Conservation (phyloP, 1,140 invertebrate species). For the Drosophila lowei region DNA sequence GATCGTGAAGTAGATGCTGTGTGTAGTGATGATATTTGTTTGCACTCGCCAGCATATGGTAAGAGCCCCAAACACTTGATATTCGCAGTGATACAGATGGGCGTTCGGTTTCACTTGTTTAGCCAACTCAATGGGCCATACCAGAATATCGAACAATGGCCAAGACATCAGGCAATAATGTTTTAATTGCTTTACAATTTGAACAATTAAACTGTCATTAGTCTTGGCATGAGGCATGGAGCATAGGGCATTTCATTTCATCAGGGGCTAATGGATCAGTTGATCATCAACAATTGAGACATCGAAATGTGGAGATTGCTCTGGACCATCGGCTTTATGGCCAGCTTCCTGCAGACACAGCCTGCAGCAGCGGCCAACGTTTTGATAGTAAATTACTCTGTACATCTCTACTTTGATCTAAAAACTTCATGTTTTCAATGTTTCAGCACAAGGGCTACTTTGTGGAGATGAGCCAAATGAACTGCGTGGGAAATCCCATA, state of each 20-base stretch:
- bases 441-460: conserved; percentile 50
- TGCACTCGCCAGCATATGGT: conserved; percentile 40
- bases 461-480: conserved; percentile 42
- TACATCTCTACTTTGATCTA: too few relatives aligned
- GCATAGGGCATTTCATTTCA: conserved; percentile 13
- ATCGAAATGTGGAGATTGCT: conserved; percentile 24
- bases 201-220: conserved; percentile 45
- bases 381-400: conserved; percentile 10
- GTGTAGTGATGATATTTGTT: conserved; percentile 53
- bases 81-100: conserved; percentile 51
- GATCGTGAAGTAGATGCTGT: conserved; percentile 9
- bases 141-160: conserved; percentile 22
- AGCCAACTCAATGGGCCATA: conserved; percentile 37
- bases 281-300: conserved; percentile 16
- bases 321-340: not conserved
- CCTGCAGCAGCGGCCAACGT: conserved; percentile 25
- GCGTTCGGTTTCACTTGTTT: conserved; percentile 34
- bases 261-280: conserved; percentile 16
- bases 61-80: conserved; percentile 41
- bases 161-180: conserved; percentile 8
- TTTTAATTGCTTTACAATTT: conserved; percentile 35
- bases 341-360: conserved; percentile 9
- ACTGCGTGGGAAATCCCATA: conserved; percentile 41
- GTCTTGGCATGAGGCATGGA: not conserved
- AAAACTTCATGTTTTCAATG: not conserved